Base-by-base conservation (phyloP, 2,888 invertebrate genomes). In the Eilema sororculum region DNA sequence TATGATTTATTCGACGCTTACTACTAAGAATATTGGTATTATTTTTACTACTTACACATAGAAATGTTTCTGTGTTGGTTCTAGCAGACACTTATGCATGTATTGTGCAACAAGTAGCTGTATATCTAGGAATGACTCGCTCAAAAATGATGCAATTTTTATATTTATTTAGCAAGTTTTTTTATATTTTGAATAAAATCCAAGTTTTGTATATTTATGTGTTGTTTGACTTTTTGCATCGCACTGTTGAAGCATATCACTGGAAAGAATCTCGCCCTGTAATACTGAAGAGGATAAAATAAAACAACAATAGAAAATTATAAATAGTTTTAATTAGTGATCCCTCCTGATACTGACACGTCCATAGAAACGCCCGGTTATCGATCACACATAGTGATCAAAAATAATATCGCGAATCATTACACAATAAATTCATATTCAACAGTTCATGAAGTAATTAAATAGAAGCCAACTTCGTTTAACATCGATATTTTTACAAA, bases 241-340 rank as follows among this genome's bases (percentile, higher is more conserved):
- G 52, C 52, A n/a, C 52, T 52, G 52, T 52, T 52, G 8, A 52
- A n/a, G 52, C 52, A 52, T 52, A 52, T 52, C 52, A 52, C 52
- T 52, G 52, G 20, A 52, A 52, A n/a, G 52, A 52, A 52, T 52
- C 52, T 52, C 52, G 57, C 57, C 52, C 59, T 75, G 67, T 74
- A 71, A 74, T 69, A 69, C 62, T 62, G 22, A 33, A 75, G 33
- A 74, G 59, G 58, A 75, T 28, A 85, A n/a, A 92, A 91, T 92
- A 91, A 93, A 92, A 92, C 87, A 75, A 85, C 67, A 28, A 72
- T 67, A 70, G 81, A 91, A 91, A 92, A 89, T 91, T 91, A 91
- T 93, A 91, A 91, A 93, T 92, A 92, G 86, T 90, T 90, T 90
- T 93, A 89, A 89, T 91, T 87, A 88, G 81, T 85, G 83, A 87